phyloP scores from a whole-genome alignment of 1,140 invertebrate species.

The Lepeophtheirus salmonis region DNA sequence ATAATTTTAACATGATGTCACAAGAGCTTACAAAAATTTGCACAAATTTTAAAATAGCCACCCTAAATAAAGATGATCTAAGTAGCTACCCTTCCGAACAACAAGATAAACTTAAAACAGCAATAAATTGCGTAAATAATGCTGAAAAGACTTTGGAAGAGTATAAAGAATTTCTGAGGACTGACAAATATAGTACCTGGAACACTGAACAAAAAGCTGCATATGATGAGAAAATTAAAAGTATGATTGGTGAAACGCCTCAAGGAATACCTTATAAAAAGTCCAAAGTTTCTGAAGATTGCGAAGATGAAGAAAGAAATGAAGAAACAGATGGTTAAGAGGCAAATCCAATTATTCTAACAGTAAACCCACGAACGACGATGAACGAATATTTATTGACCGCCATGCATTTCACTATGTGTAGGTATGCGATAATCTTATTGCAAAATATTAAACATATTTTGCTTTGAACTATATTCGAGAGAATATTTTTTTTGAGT shows the following conservation, averaged over 20 bases:
- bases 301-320: background rate
- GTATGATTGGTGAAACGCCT: constrained; percentile 14
- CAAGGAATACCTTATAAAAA: constrained; percentile 8
- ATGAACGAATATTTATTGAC: too few species aligned
- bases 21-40: constrained; percentile 15
- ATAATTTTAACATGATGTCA: constrained; percentile 15
- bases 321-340: too few species aligned
- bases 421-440: too few species aligned
- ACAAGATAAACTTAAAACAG: constrained; percentile 1
- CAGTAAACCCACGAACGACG: too few species aligned
- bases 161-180: constrained; percentile 15
- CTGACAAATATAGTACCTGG: constrained; percentile 18
- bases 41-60: constrained; percentile 8
- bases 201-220: constrained; percentile 5
- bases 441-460: too few species aligned
- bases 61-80: constrained; percentile 9
- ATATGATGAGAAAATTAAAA: background rate
- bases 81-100: background rate
- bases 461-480: too few species aligned
- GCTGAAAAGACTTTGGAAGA: constrained; percentile 8
- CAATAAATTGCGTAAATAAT: background rate
- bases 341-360: too few species aligned
- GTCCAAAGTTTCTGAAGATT: background rate
- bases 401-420: too few species aligned
- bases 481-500: too few species aligned